phyloP scores from a whole-genome alignment of 2,888 invertebrate species.

The Arrhopalites spinosus region DNA sequence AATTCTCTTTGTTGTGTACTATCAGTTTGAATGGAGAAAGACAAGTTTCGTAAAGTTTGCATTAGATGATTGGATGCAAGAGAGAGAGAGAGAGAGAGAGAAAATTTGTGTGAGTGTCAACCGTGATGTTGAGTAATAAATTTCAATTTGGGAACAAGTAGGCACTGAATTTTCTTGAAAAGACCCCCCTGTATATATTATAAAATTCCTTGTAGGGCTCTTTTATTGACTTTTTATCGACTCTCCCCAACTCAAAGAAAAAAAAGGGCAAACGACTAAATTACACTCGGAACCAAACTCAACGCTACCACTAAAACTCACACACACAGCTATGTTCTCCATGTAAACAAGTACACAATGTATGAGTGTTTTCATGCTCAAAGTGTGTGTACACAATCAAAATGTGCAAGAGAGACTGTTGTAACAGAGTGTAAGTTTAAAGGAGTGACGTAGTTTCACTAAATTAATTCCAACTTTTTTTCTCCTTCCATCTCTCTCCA shows the following conservation, averaged over 20 bases:
- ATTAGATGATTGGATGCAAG: slow-evolving; percentile 4
- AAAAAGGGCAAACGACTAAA: neutral
- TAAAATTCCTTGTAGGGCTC: slow-evolving; percentile 19
- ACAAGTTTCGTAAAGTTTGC: slow-evolving; percentile 2
- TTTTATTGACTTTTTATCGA: slow-evolving; percentile 22
- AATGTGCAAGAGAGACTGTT: neutral
- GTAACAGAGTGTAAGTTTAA: neutral
- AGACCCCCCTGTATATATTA: slow-evolving; percentile 7
- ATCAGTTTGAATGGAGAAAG: neutral
- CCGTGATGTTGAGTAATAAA: slow-evolving; percentile 10
- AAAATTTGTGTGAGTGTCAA: slow-evolving; percentile 18
- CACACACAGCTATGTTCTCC: neutral
- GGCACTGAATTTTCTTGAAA: slow-evolving; percentile 12
- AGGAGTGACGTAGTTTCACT: neutral
- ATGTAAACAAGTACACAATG: too few relatives aligned
- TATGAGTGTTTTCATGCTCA: too few relatives aligned
- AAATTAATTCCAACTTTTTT: slow-evolving; percentile 7
- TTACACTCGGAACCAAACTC: neutral
- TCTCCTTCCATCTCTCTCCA: neutral
- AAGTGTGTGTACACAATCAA: neutral
- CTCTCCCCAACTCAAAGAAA: neutral
- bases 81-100: neutral
- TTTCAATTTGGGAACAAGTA: slow-evolving; percentile 5
- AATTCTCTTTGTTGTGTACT: too few relatives aligned
- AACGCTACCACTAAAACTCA: neutral